Percentiles rank a stretch among this genome's conserved stretches.
These are phyloP conservation scores for Formica selysi DNA, from an alignment of 1,140 invertebrate genomes.

Conservation along the genomic window DNA sequence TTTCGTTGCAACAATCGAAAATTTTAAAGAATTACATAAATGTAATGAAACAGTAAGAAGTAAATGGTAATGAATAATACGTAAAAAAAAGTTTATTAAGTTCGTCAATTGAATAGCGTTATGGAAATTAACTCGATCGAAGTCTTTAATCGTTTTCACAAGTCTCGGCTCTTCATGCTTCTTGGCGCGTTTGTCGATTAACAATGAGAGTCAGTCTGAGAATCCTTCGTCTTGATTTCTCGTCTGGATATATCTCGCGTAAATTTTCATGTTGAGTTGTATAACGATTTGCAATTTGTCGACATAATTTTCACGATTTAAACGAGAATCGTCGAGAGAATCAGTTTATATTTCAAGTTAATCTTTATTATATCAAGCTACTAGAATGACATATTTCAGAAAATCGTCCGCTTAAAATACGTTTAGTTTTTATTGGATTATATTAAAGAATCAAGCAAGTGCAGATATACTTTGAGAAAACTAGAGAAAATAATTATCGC, in stretches of 20 bases:
- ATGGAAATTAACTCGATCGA: constrained; percentile 55
- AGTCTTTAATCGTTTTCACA: constrained; percentile 38
- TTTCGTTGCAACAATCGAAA: neutral
- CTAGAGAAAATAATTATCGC: neutral
- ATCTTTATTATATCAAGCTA: neutral
- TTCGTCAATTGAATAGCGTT: neutral
- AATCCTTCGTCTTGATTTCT: constrained; percentile 51
- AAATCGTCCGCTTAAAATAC: neutral
- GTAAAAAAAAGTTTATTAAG: constrained; percentile 19
- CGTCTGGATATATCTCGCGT: constrained; percentile 51
- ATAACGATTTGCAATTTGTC: constrained; percentile 35
- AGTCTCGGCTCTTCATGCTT: constrained; percentile 47
- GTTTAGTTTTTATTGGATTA: neutral
- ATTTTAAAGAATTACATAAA: neutral
- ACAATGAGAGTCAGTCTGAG: constrained; percentile 63
- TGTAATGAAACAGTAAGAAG: neutral
- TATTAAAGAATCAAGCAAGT: neutral
- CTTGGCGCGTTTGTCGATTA: constrained; percentile 59
- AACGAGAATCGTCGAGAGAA: neutral
- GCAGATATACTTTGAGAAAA: neutral
- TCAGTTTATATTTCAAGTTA: constrained; percentile 16
- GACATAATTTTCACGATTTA: constrained; percentile 14
- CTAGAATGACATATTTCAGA: too few relatives aligned
- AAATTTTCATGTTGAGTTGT: constrained; percentile 49
- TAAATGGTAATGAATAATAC: neutral